Percentiles rank a stretch among this genome's conserved stretches.
phyloP scores from a whole-genome alignment of 23 tunicate genomes.

The Halocynthia roretzi region DNA sequence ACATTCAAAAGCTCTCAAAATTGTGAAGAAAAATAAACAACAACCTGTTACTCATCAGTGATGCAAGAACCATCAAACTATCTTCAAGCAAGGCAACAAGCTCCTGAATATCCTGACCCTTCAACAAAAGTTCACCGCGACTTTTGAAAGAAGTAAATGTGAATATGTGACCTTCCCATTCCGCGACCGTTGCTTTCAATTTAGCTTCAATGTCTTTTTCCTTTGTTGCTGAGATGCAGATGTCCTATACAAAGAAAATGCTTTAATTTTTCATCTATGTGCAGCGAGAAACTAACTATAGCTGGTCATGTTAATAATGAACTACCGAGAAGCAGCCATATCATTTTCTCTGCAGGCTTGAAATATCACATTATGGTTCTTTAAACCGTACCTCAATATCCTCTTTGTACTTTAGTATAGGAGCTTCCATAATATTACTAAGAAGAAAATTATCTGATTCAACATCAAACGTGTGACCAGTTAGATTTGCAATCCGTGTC shows the following conservation, averaged over 20 bases:
- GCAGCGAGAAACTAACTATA: too few relatives aligned
- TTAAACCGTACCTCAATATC: slow-evolving; percentile 65
- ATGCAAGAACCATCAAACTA: slow-evolving; percentile 81
- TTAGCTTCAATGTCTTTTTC: slow-evolving; percentile 97
- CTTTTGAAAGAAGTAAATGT: slow-evolving; percentile 81
- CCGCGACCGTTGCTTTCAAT: slow-evolving; percentile 69
- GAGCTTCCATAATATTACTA: slow-evolving; percentile 96
- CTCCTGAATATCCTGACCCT: slow-evolving; percentile 77
- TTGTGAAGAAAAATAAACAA: not conserved
- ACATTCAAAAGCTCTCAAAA: not conserved
- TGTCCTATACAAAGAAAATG: slow-evolving; percentile 36
- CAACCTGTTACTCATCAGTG: slow-evolving; percentile 80
- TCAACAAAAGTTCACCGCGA: slow-evolving; percentile 86
- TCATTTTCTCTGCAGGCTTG: too few relatives aligned
- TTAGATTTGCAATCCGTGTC: slow-evolving; percentile 73
- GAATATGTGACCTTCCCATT: slow-evolving; percentile 92
- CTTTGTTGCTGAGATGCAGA: slow-evolving; percentile 87
- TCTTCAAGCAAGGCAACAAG: slow-evolving; percentile 79
- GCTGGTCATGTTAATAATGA: too few relatives aligned
- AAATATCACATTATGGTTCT: too few relatives aligned
- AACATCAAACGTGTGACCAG: slow-evolving; percentile 72
- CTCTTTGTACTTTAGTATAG: slow-evolving; percentile 75
- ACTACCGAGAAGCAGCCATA: too few relatives aligned
- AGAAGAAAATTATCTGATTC: slow-evolving; percentile 85
- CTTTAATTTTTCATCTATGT: not conserved